These are phyloP conservation scores for Erythrocercus mccallii DNA, from an alignment of 2,113 vertebrate genomes.

Conservation along the genomic window DNA sequence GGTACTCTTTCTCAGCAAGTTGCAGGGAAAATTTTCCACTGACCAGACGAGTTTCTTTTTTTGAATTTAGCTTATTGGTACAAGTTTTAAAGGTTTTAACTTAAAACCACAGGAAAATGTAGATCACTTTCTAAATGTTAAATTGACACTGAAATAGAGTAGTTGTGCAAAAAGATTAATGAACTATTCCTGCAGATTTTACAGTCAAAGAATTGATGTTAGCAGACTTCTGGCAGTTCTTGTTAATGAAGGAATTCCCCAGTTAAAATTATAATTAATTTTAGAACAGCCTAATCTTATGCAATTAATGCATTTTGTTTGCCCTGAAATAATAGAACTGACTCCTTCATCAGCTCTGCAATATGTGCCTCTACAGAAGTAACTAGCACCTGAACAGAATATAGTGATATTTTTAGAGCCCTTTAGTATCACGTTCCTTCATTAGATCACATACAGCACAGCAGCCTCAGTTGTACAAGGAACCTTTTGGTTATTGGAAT, in stretches of 20 bases:
- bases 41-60: neutral
- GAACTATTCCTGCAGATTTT: neutral
- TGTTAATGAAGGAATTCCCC: neutral
- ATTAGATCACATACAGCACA: neutral
- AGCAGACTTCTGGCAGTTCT: neutral
- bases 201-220: neutral
- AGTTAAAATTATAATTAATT: neutral
- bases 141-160: neutral
- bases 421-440: neutral
- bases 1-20: neutral
- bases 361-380: neutral
- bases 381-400: neutral
- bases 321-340: neutral
- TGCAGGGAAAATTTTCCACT: neutral
- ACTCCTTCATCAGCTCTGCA: neutral
- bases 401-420: neutral
- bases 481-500: neutral
- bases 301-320: neutral
- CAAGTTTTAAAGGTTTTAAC: neutral
- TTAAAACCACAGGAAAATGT: neutral
- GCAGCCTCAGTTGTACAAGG: neutral
- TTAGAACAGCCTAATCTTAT: neutral
- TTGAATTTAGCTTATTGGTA: neutral
- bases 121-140: neutral
- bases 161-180: neutral